phyloP scores from a whole-genome alignment of 2,113 vertebrate species.

The Chauna torquata region DNA sequence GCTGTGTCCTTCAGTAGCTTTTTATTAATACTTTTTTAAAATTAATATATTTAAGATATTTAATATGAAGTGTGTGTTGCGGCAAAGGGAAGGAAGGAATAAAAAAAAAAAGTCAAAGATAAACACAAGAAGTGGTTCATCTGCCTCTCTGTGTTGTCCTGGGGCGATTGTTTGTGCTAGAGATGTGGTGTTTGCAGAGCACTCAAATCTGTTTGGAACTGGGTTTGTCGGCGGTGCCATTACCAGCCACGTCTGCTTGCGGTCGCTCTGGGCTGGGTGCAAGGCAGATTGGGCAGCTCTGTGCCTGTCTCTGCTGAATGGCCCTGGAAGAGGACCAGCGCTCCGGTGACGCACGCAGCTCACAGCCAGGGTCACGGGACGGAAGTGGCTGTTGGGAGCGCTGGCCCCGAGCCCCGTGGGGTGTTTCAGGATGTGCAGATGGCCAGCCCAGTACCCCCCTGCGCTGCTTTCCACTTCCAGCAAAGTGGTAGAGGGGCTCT shows the following conservation, averaged over 20 bases:
- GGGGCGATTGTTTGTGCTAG: neutral
- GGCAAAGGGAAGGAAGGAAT: slow-evolving; percentile 58
- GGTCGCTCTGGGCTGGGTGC: neutral
- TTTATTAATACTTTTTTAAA: slow-evolving; percentile 78
- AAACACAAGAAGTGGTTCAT: neutral
- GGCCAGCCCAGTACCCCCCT: neutral
- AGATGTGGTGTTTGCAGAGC: neutral
- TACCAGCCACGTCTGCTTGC: neutral
- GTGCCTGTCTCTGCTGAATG: neutral
- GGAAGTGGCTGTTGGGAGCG: neutral
- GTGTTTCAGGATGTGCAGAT: neutral
- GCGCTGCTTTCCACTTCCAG: neutral
- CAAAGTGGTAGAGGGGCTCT: neutral
- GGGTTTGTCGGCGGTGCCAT: neutral
- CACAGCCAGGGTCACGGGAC: neutral
- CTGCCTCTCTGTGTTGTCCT: neutral
- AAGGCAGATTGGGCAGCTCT: neutral
- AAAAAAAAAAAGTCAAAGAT: neutral
- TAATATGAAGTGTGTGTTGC: slow-evolving; percentile 60
- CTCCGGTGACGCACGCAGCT: accelerated
- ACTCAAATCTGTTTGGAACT: accelerated
- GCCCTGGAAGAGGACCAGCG: neutral
- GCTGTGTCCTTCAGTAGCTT: slow-evolving; percentile 52
- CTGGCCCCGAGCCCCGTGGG: neutral
- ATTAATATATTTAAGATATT: slow-evolving; percentile 88